Percentiles rank a stretch among this genome's conserved stretches.
phyloP scores from a whole-genome alignment of 2,797 vertebrate species.

The Acanthurus tractus region DNA sequence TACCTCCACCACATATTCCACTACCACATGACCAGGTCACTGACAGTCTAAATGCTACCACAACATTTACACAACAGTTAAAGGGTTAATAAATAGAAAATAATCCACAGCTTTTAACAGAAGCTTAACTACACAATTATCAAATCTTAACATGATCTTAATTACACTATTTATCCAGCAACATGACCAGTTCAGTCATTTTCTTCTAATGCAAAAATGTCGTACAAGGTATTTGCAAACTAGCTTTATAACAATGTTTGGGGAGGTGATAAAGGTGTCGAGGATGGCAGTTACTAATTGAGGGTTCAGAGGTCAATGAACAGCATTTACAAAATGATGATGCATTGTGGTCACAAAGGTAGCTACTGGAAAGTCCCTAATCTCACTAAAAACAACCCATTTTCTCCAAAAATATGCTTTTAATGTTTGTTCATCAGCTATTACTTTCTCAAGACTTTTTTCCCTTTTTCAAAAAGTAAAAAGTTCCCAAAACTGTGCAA shows the following conservation, averaged over 20 bases:
- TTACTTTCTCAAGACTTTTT: slow-evolving; percentile 31
- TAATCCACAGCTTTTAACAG: slow-evolving; percentile 26
- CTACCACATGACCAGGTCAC: slow-evolving; percentile 51
- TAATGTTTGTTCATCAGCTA: slow-evolving; percentile 64
- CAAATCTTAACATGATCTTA: slow-evolving; percentile 5
- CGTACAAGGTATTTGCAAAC: slow-evolving; percentile 50
- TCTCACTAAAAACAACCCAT: slow-evolving; percentile 50
- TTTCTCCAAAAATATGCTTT: slow-evolving; percentile 74
- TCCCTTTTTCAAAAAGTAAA: slow-evolving; percentile 61
- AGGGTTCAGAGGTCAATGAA: slow-evolving; percentile 52
- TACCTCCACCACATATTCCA: slow-evolving; percentile 8
- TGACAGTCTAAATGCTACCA: slow-evolving; percentile 59
- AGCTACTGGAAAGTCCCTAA: slow-evolving; percentile 49
- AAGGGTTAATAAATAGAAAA: slow-evolving; percentile 29
- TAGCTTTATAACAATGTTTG: slow-evolving; percentile 10
- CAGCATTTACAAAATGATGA: slow-evolving; percentile 61
- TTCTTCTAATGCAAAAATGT: too few relatives aligned
- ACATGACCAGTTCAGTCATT: too few relatives aligned
- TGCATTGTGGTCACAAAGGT: slow-evolving; percentile 34
- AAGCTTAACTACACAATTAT: background rate
- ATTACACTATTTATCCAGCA: slow-evolving; percentile 27
- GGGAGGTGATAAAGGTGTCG: slow-evolving; percentile 42
- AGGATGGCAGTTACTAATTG: slow-evolving; percentile 45
- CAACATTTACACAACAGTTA: slow-evolving; percentile 41
- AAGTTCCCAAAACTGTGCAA: slow-evolving; percentile 72